phyloP scores from a whole-genome alignment of 1,140 invertebrate genomes.

The Drosophila lacertosa region DNA sequence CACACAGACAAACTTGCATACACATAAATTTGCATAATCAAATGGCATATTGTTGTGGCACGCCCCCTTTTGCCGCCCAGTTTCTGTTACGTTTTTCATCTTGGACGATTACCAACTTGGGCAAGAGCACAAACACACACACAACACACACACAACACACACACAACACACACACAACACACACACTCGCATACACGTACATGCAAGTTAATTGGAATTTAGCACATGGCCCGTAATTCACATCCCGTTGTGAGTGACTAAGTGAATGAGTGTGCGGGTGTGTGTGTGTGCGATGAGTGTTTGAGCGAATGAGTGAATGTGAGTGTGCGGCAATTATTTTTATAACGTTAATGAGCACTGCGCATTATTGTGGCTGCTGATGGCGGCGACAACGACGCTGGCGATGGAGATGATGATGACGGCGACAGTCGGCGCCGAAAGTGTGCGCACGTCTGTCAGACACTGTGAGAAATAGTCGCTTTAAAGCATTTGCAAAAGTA shows the following conservation, averaged over 20 bases:
- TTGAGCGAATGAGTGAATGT: constrained; percentile 20
- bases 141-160: constrained; percentile 7
- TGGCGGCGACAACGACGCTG: constrained; percentile 22
- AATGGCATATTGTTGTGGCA: constrained; percentile 66
- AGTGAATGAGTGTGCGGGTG: constrained; percentile 6
- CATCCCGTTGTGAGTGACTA: constrained; percentile 22
- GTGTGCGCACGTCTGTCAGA: constrained; percentile 37
- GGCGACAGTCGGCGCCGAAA: constrained; percentile 41
- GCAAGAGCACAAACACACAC: constrained; percentile 32
- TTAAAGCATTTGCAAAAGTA: neutral
- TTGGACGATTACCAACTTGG: constrained; percentile 62
- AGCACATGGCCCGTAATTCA: constrained; percentile 61
- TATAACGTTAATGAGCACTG: constrained; percentile 79
- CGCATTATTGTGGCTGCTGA: constrained; percentile 65
- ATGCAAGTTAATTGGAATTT: constrained; percentile 75
- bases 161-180: constrained; percentile 3
- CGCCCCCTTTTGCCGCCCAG: constrained; percentile 1
- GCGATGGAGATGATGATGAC: neutral
- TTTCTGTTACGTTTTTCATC: constrained; percentile 45
- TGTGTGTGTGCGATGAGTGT: constrained; percentile 24
- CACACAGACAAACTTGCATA: neutral
- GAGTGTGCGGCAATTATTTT: constrained; percentile 76
- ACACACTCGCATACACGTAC: constrained; percentile 9
- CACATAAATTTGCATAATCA: constrained; percentile 69
- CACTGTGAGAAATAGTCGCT: constrained; percentile 24